phyloP scores from a whole-genome alignment of 2,888 invertebrate species.

The Dasypolia templi region DNA sequence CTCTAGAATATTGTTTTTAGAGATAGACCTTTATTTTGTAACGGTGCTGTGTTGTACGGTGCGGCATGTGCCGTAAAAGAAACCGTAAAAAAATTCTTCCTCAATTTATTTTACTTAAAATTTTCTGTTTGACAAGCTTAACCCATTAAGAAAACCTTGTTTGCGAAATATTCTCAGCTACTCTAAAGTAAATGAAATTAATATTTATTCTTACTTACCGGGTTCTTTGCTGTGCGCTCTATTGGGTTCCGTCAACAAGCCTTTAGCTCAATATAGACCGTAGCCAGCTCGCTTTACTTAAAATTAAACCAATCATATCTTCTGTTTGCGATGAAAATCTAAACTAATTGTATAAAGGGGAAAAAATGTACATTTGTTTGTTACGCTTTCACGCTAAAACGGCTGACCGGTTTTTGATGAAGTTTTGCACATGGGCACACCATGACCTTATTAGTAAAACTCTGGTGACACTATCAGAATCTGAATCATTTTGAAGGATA shows the following conservation, averaged over 20 bases:
- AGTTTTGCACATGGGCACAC: no score
- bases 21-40: background rate
- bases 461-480: no score
- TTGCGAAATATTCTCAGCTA: conserved; percentile 54
- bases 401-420: no score
- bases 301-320: conserved; percentile 43
- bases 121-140: conserved; percentile 24
- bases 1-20: conserved; percentile 26
- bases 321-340: conserved; percentile 67
- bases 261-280: background rate
- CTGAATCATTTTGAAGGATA: no score
- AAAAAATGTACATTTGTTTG: no score
- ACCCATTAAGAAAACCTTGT: conserved; percentile 45
- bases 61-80: background rate
- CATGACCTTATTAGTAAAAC: no score
- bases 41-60: background rate
- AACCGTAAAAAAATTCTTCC: background rate
- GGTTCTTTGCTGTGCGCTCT: conserved; percentile 29
- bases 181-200: conserved; percentile 43
- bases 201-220: conserved; percentile 57
- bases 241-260: conserved; percentile 29
- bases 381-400: no score
- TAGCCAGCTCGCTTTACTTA: conserved; percentile 23
- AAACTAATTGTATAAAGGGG: no score
- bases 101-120: background rate